Evolutionary conservation across 2,113 vertebrate genomes (phyloP), one percentile per base, ranked within the genome.

Genomic region (Gymnorhina tibicen): DNA sequence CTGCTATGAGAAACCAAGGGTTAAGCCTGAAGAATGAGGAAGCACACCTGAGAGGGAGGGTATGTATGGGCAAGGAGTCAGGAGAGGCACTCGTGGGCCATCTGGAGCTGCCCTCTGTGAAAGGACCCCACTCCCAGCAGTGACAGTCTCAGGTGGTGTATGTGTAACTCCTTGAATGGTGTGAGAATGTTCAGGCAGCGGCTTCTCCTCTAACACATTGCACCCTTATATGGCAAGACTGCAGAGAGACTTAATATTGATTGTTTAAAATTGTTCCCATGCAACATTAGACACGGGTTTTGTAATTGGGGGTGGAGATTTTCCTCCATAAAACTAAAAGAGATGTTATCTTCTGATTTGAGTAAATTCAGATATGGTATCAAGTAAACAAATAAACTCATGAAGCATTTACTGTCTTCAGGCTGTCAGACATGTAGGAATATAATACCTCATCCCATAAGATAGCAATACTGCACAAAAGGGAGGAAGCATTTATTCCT

Each of bases 141-240:
- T 13, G 39, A 32, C 33, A 63, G 13, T 41, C 47, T 47, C 0
- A 0, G 14, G 18, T 42, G 9, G 13, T 22, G 22, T 16, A 26
- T 6, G 12, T 24, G 18, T 37, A 32, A 58, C 10, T 27, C 32
- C 35, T n/a, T 23, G 23, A 59, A 39, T 9, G 8, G 6, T 17
- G 22, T 39, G 37, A 67, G 22, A 74, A 59, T 24, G 16, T 13
- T 74, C 50, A 64, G 42, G 26, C 24, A 56, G 13, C 13, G 6
- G 9, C 30, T 46, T 56, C 35, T 56, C 26, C 42, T 35, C 27
- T 63, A 33, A 69, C 10, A 53, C 21, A 10, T 7, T 58, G 41
- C 27, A 30, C 28, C 24, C 7, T 8, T 14, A 32, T 8, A 58
- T 49, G 41, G 89, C 8, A 6, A 81, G 35, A 52, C 18, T 33